Base-by-base conservation (phyloP, 1,140 invertebrate species). In the Drosophila tristis region DNA sequence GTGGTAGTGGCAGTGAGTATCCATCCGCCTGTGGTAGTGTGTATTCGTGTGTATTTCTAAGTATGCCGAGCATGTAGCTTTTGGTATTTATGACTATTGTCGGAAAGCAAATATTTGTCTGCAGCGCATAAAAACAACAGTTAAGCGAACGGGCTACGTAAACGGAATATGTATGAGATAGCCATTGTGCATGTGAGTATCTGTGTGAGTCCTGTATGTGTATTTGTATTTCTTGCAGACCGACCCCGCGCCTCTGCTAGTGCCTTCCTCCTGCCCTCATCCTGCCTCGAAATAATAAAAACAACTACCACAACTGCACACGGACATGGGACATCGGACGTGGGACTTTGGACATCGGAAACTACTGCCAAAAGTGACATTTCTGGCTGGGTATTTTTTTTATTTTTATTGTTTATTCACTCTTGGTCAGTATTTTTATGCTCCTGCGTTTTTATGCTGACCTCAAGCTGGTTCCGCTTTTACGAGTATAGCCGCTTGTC, bases 41-140 rank as follows among this genome's bases (percentile, higher is more conserved):
- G 45, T 67, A 55, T 56, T 44, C 78, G 57, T 79, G 78, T 89
- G 78, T 78, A 73, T 79, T 89, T 89, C 90, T 90, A 90, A 91
- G 87, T 91, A 91, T 91, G 82, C 90, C 75, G 90, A 79, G 87
- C 90, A 91, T 91, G 90, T 91, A 91, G 90, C 90, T 91, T 91
- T 91, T 91, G 90, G 90, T 91, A 91, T 91, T 91, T 91, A 91
- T 91, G 90, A 91, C 90, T 91, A 91, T 91, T 91, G 90, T 91
- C 90, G 90, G 90, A 91, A 91, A 91, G 90, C 90, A 91, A 91
- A 91, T 91, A 91, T 91, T 91, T 91, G 90, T 91, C 90, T 91
- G 90, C 90, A 91, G 86, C 90, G 86, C 90, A 91, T 91, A 91
- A 91, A 91, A 91, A 91, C 90, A 91, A 91, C 90, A 91, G 90